Base-by-base conservation (phyloP, 2,797 vertebrate genomes). In the Characodon lateralis region DNA sequence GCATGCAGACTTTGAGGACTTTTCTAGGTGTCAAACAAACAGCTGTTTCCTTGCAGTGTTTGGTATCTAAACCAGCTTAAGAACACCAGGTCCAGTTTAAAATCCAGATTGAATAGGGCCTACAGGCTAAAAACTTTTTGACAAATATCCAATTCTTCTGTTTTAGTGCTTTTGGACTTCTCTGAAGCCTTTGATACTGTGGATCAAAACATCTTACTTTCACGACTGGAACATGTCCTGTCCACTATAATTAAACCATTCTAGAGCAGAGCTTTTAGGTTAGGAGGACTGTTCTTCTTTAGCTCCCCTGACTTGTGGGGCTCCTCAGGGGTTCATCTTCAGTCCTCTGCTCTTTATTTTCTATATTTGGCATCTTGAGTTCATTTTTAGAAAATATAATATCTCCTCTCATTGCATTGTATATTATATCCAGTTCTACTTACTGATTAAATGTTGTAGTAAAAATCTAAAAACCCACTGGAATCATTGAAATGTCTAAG, bases 191-290 rank as follows among this genome's bases (percentile, higher is more conserved):
- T 51, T 51, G 50, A 16, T 51, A 18, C 50, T 51, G 16, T 51
- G 50, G 50, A 51, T 51, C 50, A 18, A 51, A 51, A 51, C 16
- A 51, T 51, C 16, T 51, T 18, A 4, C 16, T 51, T 51, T 51
- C 50, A 51, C 9, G 16, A 51, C 50, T 51, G 16, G 13, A 51
- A 51, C 50, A 18, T 51, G 50, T 20, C 18, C 18, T 65, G 16
- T 20, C 61, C 61, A 39, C 61, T 20, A 65, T 65, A 65, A 65
- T 65, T 65, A 65, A 65, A 35, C 61, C 61, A 65, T 13, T 65
- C 61, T 14, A 39, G 61, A 65, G 2, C 61, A 39, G 18, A 65
- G 61, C 31, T 7, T 7, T 63, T 35, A 63, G 35, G 8, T 20
- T 31, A 8, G 31, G 7, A 2, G 61, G 35, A 20, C 8, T 12